A percentile compares a stretch with the other conserved stretches of the same genome.
Conservation (phyloP, 2,113 vertebrate genomes). For the Calypte anna region DNA sequence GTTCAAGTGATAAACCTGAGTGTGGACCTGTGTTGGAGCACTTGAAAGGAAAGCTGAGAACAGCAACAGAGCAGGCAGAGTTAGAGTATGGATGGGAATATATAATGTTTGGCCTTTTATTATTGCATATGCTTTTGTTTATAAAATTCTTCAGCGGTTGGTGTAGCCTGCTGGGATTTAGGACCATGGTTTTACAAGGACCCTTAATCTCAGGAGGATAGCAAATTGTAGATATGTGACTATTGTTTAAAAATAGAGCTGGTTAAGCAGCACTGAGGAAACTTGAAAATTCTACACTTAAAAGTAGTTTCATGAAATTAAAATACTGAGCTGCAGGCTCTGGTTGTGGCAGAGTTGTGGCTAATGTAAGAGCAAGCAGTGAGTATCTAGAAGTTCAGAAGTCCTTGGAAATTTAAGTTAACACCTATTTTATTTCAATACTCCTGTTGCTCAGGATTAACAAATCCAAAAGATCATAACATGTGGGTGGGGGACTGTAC, state of each 20-base stretch:
- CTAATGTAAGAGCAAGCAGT: not conserved
- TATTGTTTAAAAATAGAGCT: not conserved
- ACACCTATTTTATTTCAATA: not conserved
- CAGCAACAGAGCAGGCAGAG: not conserved
- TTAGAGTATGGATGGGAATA: not conserved
- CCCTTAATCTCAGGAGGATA: not conserved
- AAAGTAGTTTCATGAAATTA: not conserved
- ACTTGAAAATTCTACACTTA: not conserved
- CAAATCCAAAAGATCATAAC: not conserved
- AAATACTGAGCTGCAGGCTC: not conserved
- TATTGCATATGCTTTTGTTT: not conserved
- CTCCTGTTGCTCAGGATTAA: not conserved
- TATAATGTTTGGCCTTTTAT: not conserved
- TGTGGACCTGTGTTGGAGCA: not conserved
- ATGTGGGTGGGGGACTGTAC: not conserved
- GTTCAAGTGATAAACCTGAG: conserved; percentile 6
- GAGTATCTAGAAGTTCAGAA: not conserved
- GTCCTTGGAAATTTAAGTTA: not conserved
- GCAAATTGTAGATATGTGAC: not conserved
- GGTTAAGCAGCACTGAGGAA: not conserved
- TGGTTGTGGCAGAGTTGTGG: not conserved
- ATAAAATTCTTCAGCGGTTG: not conserved
- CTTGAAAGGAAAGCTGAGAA: not conserved
- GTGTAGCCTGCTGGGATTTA: not conserved
- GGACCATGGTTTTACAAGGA: not conserved